Conservation (phyloP, 1,140 invertebrate genomes). For the Leptinotarsa lineolata region DNA sequence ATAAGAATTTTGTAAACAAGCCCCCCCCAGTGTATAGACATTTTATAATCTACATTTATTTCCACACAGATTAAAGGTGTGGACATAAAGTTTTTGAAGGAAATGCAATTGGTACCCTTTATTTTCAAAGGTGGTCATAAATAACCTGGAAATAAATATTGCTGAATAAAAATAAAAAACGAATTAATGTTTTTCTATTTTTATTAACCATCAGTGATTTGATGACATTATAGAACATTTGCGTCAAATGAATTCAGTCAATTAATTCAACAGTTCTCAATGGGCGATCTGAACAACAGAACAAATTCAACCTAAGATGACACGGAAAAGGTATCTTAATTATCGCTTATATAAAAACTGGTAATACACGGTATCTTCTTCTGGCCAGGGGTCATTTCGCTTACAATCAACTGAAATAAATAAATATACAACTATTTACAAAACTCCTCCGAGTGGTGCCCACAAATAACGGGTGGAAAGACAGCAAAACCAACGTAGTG, state of each 20-base stretch:
- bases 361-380: constrained; percentile 16
- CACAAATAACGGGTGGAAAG: constrained; percentile 23
- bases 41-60: too few relatives aligned
- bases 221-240: constrained; percentile 33
- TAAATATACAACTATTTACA: constrained; percentile 42
- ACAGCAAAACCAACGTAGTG: constrained; percentile 32
- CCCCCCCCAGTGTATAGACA: too few relatives aligned
- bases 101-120: too few relatives aligned
- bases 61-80: too few relatives aligned
- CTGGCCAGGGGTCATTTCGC: constrained; percentile 20
- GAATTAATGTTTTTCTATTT: constrained; percentile 26
- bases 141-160: too few relatives aligned
- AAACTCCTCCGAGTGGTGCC: constrained; percentile 29
- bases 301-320: constrained; percentile 21
- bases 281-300: constrained; percentile 15
- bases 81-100: too few relatives aligned
- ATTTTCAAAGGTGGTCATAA: too few relatives aligned
- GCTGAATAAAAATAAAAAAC: constrained; percentile 5
- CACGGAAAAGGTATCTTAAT: neutral
- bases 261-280: constrained; percentile 28
- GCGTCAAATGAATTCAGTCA: neutral
- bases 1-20: too few relatives aligned
- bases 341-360: constrained; percentile 1
- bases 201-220: constrained; percentile 28
- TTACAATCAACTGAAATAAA: constrained; percentile 33